Base-by-base conservation (phyloP, 2,113 vertebrate species). In the Cyprinus carpio region DNA sequence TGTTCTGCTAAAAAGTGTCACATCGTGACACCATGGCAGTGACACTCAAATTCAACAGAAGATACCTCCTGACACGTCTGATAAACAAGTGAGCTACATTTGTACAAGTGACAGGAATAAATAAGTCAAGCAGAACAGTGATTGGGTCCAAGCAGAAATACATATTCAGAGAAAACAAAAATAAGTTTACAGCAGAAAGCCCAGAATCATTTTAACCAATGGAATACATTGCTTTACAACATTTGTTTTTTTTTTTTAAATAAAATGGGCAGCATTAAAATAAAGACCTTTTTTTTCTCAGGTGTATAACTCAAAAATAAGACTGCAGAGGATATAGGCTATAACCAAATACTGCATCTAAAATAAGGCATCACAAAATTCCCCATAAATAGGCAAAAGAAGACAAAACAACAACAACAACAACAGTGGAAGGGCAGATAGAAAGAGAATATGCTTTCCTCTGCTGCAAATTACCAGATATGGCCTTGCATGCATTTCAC, bases 311-410 rank as follows among this genome's bases (percentile, higher is more conserved):
- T 58, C 56, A 64, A 64, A 82, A 64, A 15, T 20, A 83, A 4
- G 49, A 81, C 23, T 20, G 27, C 31, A 75, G 25, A 37, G 62
- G 49, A 75, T n/a, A 84, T 54, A 79, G 4, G 15, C 12, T 62
- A 46, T 27, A 60, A 37, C 64, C 16, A n/a, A 82, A 49, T 78
- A 75, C 82, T 67, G 84, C 72, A 67, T 81, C 37, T 49, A 79
- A 84, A 82, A 80, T 86, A 89, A 89, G 88, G 86, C 86, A 86
- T 89, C 5, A 81, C 34, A 81, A 65, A 79, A 58, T 16, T 74
- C 75, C 58, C 51, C 72, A 64, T 85, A 82, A 75, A 80, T 82
- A 82, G 79, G 79, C 82, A 65, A 79, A 49, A 46, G 40, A 46
- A 11, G 43, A 46, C 11, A 46, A 13, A 49, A 49, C 6, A 40